Evolutionary conservation across 1,140 invertebrate species (phyloP).

Genomic region (Bombus vancouverensis): DNA sequence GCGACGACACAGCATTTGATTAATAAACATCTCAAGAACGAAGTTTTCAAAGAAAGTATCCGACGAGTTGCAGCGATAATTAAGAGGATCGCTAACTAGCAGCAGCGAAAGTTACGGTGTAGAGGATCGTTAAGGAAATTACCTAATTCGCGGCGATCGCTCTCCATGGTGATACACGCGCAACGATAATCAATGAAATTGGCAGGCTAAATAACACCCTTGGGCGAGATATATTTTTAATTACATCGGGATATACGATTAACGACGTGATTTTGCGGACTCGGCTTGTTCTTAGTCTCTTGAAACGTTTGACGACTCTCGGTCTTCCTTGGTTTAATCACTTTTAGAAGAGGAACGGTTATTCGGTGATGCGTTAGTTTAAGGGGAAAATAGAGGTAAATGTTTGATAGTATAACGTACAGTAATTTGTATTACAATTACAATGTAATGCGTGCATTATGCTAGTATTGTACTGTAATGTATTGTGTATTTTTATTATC

Average conservation of each 20-base stretch:
- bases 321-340: background rate
- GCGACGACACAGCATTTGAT: background rate
- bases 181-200: slow-evolving; percentile 37
- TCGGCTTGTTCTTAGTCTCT: background rate
- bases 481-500: no score
- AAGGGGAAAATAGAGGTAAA: background rate
- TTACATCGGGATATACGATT: background rate
- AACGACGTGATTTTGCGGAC: background rate
- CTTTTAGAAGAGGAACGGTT: background rate
- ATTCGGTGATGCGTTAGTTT: background rate
- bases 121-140: slow-evolving; percentile 67
- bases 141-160: slow-evolving; percentile 58
- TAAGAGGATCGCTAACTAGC: slow-evolving; percentile 49
- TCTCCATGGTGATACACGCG: slow-evolving; percentile 46
- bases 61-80: slow-evolving; percentile 23
- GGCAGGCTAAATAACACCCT: background rate
- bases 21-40: slow-evolving; percentile 4
- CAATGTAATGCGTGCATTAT: no score
- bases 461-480: no score
- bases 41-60: slow-evolving; percentile 17
- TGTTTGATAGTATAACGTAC: background rate
- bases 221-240: slow-evolving; percentile 5
- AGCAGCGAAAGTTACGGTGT: slow-evolving; percentile 41
- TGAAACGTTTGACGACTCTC: background rate
- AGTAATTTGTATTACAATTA: no score